Conservation (phyloP, 2,888 invertebrate genomes). For the Selenia dentaria region DNA sequence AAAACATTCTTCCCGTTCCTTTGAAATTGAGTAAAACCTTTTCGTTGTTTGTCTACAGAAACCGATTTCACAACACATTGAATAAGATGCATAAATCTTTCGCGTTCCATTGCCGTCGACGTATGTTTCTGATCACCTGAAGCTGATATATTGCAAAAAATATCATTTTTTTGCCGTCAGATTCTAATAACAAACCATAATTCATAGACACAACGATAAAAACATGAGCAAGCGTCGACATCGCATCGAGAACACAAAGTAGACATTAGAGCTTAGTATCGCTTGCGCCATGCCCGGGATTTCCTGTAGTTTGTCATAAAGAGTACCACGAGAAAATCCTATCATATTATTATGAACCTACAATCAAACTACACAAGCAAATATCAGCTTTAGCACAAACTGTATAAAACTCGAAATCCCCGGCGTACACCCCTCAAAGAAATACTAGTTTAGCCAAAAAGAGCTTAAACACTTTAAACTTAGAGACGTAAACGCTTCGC, state of each 20-base stretch:
- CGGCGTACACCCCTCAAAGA: constrained; percentile 3
- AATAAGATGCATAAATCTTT: no score
- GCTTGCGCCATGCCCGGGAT: constrained; percentile 41
- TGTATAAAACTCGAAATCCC: constrained; percentile 26
- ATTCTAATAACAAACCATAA: neutral
- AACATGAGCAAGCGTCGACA: neutral
- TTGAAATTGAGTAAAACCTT: no score
- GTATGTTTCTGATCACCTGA: no score
- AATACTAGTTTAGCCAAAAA: constrained; percentile 12
- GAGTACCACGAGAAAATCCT: constrained; percentile 43
- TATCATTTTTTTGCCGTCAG: neutral
- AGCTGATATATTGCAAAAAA: neutral
- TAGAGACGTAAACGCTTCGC: constrained; percentile 10
- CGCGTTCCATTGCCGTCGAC: no score
- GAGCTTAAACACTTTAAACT: constrained; percentile 9
- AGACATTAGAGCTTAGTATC: constrained; percentile 6
- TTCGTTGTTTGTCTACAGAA: no score
- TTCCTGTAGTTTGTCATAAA: constrained; percentile 55
- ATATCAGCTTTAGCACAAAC: constrained; percentile 26
- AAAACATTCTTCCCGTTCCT: no score
- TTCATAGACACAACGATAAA: neutral
- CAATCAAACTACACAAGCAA: constrained; percentile 27
- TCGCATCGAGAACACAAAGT: constrained; percentile 6
- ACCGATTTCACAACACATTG: no score
- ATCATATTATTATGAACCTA: constrained; percentile 28